Percentiles rank a stretch among this genome's conserved stretches.
phyloP scores from a whole-genome alignment of 2,797 vertebrate species.

The Pseudochirops corinnae region DNA sequence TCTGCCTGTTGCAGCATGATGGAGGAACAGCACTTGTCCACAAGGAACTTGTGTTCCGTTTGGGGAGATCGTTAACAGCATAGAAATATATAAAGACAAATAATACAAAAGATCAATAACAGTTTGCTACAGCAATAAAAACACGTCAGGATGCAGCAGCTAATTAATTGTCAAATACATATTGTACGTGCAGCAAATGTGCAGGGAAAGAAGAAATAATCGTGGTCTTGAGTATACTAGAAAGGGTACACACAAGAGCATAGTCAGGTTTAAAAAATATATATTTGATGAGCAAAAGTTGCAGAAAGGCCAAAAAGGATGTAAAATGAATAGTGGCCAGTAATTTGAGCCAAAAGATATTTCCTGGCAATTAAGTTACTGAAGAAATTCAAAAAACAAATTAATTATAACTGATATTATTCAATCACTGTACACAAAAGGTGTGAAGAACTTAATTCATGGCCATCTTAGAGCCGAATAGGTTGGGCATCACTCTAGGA shows the following conservation, averaged over 20 bases:
- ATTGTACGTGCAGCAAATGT: not conserved
- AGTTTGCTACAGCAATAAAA: not conserved
- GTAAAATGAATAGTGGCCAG: not conserved
- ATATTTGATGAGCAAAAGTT: not conserved
- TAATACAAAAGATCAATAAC: not conserved
- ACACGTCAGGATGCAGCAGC: not conserved
- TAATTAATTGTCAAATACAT: not conserved
- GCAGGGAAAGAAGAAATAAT: not conserved
- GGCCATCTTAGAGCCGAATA: not conserved
- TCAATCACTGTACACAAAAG: not conserved
- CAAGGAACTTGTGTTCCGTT: not conserved
- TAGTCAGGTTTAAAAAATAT: not conserved
- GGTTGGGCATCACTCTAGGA: not conserved
- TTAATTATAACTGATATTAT: not conserved
- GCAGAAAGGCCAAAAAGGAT: not conserved
- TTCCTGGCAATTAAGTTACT: not conserved
- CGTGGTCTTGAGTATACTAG: not conserved
- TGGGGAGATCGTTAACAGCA: not conserved
- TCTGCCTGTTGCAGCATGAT: not conserved
- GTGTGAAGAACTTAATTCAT: not conserved
- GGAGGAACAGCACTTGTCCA: not conserved
- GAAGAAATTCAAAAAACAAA: not conserved
- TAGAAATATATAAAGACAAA: not conserved
- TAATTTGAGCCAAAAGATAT: not conserved
- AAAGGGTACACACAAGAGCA: not conserved